Evolutionary conservation across 2,113 vertebrate genomes (phyloP), one percentile per base, ranked within the genome.

Genomic region (Noturus placidus): DNA sequence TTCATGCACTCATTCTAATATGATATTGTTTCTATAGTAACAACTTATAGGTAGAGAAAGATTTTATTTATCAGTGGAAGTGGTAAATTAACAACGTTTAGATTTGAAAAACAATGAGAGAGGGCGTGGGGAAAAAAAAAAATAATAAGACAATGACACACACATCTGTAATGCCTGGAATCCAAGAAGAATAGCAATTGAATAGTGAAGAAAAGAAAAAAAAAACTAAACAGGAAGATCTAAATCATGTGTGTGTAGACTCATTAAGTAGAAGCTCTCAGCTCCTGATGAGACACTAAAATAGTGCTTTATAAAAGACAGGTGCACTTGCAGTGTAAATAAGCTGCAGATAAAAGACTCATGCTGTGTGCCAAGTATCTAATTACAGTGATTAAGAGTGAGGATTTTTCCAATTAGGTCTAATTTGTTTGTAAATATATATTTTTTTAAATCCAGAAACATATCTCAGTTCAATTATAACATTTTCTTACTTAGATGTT

Each of bases 281-380:
- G 30, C 13, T 35, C 30, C 54, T 57, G 30, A 57, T 57, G 54
- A 59, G 30, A 57, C 78, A 54, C 17, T 80, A 57, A 57, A 57
- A 80, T 80, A 33, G 19, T 80, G 78, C 78, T 35, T 57, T 81
- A 81, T 81, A 81, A 81, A 79, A 52, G 30, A 59, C 52, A 80
- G 78, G 54, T 80, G 78, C 78, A 81, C 7, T 22, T 81, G 30
- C 78, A 81, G 54, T 14, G 50, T 78, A 78, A 78, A 78, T 78
- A 54, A 78, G 19, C 76, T 30, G 50, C 76, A 78, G 27, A 54
- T 78, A 78, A 78, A 52, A 78, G 76, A 78, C 76, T 54, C 27
- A 30, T 77, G 14, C 76, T 78, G 76, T 30, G 76, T 54, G 76
- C 50, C 76, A 54, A 78, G 76, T 78, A 78, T 78, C 76, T 78